Percentiles rank a stretch among this genome's conserved stretches.
Conservation (phyloP, 2,888 invertebrate species). For the Allolobophora icterica region DNA sequence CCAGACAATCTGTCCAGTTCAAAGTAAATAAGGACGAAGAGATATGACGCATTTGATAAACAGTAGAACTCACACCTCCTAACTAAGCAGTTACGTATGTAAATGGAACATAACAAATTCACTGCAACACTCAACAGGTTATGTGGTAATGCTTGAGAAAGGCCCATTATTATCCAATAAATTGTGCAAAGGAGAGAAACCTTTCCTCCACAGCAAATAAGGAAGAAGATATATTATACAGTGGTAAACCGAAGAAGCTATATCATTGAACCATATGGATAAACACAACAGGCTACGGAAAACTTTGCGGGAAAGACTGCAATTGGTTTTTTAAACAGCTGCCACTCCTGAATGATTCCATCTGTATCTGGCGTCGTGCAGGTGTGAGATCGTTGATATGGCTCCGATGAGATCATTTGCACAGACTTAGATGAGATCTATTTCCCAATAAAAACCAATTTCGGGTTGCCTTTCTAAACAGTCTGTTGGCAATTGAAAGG, state of each 20-base stretch:
- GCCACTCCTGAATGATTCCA: background rate
- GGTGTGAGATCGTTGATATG: background rate
- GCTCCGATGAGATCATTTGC: background rate
- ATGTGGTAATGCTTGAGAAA: background rate
- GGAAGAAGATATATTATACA: background rate
- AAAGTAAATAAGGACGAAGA: too few relatives aligned
- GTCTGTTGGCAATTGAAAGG: background rate
- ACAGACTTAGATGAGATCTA: too few relatives aligned
- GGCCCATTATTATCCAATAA: background rate
- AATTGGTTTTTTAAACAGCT: background rate
- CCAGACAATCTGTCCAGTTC: too few relatives aligned
- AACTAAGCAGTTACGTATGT: too few relatives aligned
- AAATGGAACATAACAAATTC: background rate
- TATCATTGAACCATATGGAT: background rate
- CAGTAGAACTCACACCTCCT: too few relatives aligned
- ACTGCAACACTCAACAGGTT: background rate
- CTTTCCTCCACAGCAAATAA: background rate
- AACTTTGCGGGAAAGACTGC: background rate
- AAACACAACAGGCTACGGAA: background rate
- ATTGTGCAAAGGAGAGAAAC: background rate
- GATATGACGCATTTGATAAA: too few relatives aligned
- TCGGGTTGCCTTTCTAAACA: conserved; percentile 2
- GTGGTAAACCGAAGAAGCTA: background rate
- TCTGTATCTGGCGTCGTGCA: background rate
- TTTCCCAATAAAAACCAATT: background rate